These are phyloP conservation scores for Eilema sororculum DNA, from an alignment of 2,888 invertebrate species.

Conservation along the genomic window DNA sequence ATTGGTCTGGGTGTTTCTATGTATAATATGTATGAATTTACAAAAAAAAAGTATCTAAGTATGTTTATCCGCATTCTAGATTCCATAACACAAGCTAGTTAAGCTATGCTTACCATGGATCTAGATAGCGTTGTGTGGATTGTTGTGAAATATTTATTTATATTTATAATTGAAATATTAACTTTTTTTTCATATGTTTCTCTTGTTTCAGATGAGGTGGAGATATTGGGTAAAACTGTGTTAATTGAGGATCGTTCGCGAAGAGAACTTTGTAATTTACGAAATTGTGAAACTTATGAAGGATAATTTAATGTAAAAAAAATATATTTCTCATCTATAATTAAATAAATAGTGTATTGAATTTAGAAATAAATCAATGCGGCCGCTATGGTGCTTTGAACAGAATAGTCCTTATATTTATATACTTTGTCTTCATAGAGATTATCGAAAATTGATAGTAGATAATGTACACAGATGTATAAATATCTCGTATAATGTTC, in stretches of 20 bases:
- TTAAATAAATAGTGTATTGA: constrained; percentile 56
- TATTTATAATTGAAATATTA: background rate
- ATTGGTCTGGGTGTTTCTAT: no score
- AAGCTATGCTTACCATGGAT: no score
- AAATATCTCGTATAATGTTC: constrained; percentile 46
- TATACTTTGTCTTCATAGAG: constrained; percentile 54
- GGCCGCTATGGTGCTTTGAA: constrained; percentile 77
- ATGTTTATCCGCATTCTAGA: no score
- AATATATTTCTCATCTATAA: constrained; percentile 55
- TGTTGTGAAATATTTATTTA: no score
- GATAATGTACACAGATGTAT: constrained; percentile 46
- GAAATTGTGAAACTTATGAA: constrained; percentile 69
- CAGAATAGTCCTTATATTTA: constrained; percentile 64
- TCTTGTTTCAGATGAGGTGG: constrained; percentile 76
- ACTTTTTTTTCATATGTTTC: background rate
- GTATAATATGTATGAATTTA: no score
- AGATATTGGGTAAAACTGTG: constrained; percentile 71
- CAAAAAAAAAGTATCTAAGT: no score
- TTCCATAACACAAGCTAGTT: no score
- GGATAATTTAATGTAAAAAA: constrained; percentile 52
- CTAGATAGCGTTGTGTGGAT: no score
- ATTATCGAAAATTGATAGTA: constrained; percentile 46
- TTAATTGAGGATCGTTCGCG: constrained; percentile 53
- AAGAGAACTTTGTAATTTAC: constrained; percentile 54
- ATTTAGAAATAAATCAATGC: constrained; percentile 64